Base-by-base conservation (phyloP, 2,888 invertebrate genomes). In the Catocala nupta region DNA sequence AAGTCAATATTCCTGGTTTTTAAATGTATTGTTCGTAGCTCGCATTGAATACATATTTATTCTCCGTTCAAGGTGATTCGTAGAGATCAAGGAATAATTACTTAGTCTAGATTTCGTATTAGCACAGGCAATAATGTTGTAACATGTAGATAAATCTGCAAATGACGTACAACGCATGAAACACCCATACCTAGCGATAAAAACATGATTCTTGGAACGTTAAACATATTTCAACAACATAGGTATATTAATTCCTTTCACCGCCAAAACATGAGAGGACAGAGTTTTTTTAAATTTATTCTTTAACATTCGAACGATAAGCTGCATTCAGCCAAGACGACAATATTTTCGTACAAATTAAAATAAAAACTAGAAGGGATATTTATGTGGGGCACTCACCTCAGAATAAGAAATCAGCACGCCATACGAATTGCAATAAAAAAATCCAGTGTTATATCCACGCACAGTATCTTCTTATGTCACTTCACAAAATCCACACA, bases 321-420 rank as follows among this genome's bases (percentile, higher is more conserved):
- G 42, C 8, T 33, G 51, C 16, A 25, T 60, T 71, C 53, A 51
- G 64, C 63, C 57, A 58, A 54, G 59, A 57, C 52, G 59, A 57
- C 52, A 44, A 62, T 55, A 48, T 59, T 39, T 11, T 16, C 36
- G 34, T 50, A 25, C 34, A 25, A 49, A 56, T 44, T 47, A 7
- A 63, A 52, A 55, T 45, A 52, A 65, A 76, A 76, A 77, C 64
- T 64, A 61, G 57, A 73, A 78, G 65, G 74, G 62, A 47, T 74
- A 64, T 48, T 50, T 55, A 75, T 64, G 44, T 75, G 63, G 77
- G 72, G 45, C 77, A 79, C 77, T 77, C 68, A 77, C 77, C 77
- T 79, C 71, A 71, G 44, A 16, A 55, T 49, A 66, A 63, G 44
- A 43, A 55, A 47, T 63, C 48, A 57, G 63, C 62, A 54, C 59